phyloP scores from a whole-genome alignment of 35 echinoderm and acorn worm species.

The Hemicentrotus pulcherrimus region DNA sequence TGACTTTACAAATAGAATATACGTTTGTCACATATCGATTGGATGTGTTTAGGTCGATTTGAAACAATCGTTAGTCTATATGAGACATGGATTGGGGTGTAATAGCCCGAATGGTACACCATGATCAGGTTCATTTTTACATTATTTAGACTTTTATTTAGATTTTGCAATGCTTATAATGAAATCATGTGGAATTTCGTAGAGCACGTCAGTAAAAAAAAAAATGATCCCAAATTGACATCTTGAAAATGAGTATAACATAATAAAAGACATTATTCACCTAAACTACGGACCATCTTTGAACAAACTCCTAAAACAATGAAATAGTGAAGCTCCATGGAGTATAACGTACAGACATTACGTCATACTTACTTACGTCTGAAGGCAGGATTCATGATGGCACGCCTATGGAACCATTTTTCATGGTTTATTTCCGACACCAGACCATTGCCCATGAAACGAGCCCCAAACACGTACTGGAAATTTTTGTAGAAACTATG shows the following conservation, averaged over 20 bases:
- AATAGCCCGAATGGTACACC: too few relatives aligned
- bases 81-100: too few relatives aligned
- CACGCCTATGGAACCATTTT: slow-evolving; percentile 65
- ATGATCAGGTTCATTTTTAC: too few relatives aligned
- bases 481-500: slow-evolving; percentile 32
- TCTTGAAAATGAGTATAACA: neutral
- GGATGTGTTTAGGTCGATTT: too few relatives aligned
- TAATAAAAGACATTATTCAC: neutral
- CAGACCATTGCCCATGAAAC: slow-evolving; percentile 79
- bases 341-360: neutral
- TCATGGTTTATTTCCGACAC: slow-evolving; percentile 70
- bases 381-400: slow-evolving; percentile 87
- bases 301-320: neutral
- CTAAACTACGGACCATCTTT: neutral
- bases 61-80: too few relatives aligned
- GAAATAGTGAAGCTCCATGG: neutral
- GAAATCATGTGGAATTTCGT: neutral
- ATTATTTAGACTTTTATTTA: too few relatives aligned
- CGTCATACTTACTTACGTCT: slow-evolving; percentile 63
- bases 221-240: too few relatives aligned
- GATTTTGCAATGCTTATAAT: too few relatives aligned
- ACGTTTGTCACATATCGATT: too few relatives aligned
- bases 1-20: too few relatives aligned
- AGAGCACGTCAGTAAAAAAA: too few relatives aligned
- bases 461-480: slow-evolving; percentile 55